Evolutionary conservation across 2,113 vertebrate species (phyloP).

Genomic region (Xyrauchen texanus): DNA sequence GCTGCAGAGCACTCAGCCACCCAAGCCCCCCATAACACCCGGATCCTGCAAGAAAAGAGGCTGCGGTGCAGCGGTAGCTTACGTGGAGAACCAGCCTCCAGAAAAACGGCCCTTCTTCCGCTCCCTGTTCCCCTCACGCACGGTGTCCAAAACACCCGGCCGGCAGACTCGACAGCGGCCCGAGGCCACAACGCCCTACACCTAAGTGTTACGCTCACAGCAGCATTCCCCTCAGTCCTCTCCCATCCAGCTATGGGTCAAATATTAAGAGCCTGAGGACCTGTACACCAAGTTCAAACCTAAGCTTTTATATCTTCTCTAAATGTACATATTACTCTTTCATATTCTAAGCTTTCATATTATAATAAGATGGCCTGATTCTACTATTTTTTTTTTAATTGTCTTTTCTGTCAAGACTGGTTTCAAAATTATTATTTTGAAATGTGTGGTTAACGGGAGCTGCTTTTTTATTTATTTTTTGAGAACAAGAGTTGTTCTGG

Average conservation of each 20-base stretch:
- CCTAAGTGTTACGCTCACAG: conserved; percentile 75
- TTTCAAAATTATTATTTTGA: too few relatives aligned
- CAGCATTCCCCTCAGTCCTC: conserved; percentile 71
- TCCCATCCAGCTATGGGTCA: conserved; percentile 66
- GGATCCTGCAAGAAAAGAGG: conserved; percentile 81
- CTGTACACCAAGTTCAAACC: too few relatives aligned
- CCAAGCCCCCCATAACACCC: conserved; percentile 69
- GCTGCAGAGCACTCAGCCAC: conserved; percentile 60
- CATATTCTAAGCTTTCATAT: neutral
- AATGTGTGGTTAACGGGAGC: too few relatives aligned
- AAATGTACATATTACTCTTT: neutral
- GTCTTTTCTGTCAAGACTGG: too few relatives aligned
- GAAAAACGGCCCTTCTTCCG: conserved; percentile 84
- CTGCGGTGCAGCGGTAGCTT: conserved; percentile 57
- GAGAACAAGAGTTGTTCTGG: neutral
- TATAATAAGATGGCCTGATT: neutral
- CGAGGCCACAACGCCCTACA: conserved; percentile 73
- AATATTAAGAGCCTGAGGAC: conserved; percentile 60
- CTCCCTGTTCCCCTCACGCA: conserved; percentile 71
- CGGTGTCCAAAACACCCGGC: conserved; percentile 63
- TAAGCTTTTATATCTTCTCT: neutral
- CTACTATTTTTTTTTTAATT: too few relatives aligned
- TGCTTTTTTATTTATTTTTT: neutral
- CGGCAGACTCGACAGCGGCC: conserved; percentile 58
- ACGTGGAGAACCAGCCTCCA: conserved; percentile 84